A percentile compares a stretch with the other conserved stretches of the same genome.
Conservation (phyloP, 2,888 invertebrate genomes). For the Pegoplata infirma region DNA sequence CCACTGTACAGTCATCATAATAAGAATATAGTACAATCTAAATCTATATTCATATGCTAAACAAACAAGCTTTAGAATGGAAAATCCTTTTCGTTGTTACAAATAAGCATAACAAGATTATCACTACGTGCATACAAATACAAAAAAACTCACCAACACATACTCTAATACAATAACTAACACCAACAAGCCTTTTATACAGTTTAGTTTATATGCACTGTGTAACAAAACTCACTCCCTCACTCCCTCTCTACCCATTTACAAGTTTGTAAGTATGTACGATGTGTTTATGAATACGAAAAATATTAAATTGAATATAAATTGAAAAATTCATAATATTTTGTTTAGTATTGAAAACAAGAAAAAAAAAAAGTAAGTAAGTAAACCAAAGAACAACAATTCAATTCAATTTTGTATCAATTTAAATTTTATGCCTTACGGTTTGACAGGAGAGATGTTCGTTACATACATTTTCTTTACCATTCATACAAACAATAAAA, state of each 20-base stretch:
- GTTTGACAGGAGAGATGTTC: slow-evolving; percentile 18
- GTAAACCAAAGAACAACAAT: slow-evolving; percentile 67
- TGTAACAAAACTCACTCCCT: slow-evolving; percentile 5
- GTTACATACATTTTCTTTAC: too few species aligned
- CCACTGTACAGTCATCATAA: slow-evolving; percentile 22
- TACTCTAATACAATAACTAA: slow-evolving; percentile 10
- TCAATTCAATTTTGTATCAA: slow-evolving; percentile 71
- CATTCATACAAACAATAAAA: neutral
- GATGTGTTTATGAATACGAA: slow-evolving; percentile 65
- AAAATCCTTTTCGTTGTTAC: slow-evolving; percentile 55
- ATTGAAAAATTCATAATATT: slow-evolving; percentile 71
- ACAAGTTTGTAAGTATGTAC: slow-evolving; percentile 1
- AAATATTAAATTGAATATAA: slow-evolving; percentile 55
- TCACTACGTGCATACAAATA: slow-evolving; percentile 21
- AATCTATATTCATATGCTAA: slow-evolving; percentile 51
- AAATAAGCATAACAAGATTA: slow-evolving; percentile 59
- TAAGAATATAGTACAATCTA: slow-evolving; percentile 30
- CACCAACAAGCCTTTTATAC: neutral
- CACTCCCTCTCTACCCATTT: too few species aligned
- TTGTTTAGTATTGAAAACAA: slow-evolving; percentile 60
- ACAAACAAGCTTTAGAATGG: slow-evolving; percentile 37
- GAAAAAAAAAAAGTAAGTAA: slow-evolving; percentile 57
- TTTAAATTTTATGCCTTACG: slow-evolving; percentile 51
- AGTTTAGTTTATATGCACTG: slow-evolving; percentile 29
- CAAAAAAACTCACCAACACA: neutral